Conservation (phyloP, 2,797 vertebrate species). For the Botia kubotai region DNA sequence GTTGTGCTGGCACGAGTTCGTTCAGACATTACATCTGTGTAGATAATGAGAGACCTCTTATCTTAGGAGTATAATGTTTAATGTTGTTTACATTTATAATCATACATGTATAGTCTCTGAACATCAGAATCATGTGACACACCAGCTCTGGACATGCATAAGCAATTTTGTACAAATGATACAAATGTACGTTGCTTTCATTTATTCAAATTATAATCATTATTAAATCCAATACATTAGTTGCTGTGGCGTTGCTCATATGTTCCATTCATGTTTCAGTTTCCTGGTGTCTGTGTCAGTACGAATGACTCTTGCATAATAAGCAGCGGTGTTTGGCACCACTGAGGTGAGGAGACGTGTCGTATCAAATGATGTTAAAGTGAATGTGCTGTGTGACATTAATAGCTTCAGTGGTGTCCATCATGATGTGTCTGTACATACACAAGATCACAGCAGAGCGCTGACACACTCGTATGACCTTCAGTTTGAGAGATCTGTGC, state of each 20-base stretch:
- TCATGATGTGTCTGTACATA: constrained; percentile 22
- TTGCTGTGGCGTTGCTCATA: neutral
- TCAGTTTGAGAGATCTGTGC: constrained; percentile 33
- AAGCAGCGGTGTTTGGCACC: constrained; percentile 3
- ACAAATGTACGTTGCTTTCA: neutral
- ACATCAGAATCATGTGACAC: constrained; percentile 61
- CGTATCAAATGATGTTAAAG: constrained; percentile 50
- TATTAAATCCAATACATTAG: neutral
- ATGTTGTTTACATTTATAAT: constrained; percentile 70
- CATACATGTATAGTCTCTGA: constrained; percentile 72
- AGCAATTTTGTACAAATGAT: neutral
- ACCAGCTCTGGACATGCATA: neutral
- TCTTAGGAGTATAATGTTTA: constrained; percentile 70
- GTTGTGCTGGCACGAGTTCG: constrained; percentile 1
- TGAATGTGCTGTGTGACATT: constrained; percentile 42
- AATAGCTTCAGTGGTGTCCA: constrained; percentile 48
- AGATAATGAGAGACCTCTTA: constrained; percentile 71
- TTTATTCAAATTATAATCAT: neutral
- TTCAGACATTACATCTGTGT: constrained; percentile 35
- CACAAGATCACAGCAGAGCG: constrained; percentile 63
- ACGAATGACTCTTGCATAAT: constrained; percentile 9
- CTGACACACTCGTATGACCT: constrained; percentile 61
- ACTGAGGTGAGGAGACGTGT: neutral
- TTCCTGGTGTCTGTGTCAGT: neutral
- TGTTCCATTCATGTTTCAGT: neutral